Evolutionary conservation across 2,797 vertebrate species (phyloP).

Genomic region (Nothura maculosa): DNA sequence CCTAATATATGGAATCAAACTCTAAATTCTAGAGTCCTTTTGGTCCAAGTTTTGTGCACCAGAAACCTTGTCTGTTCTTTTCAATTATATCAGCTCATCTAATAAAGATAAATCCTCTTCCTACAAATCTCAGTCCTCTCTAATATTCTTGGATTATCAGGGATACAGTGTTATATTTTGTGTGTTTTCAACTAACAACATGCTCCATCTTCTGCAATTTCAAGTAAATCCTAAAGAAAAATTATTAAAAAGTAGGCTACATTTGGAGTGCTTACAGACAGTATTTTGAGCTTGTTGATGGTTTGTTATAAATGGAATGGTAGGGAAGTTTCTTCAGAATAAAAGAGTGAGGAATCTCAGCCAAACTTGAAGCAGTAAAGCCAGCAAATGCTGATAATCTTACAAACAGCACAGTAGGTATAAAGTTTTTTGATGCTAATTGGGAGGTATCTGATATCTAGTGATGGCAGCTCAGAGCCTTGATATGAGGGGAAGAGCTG

Average conservation of each 20-base stretch:
- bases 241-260: not conserved
- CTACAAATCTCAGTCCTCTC: not conserved
- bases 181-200: not conserved
- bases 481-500: not conserved
- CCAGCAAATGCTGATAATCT: not conserved
- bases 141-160: not conserved
- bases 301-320: not conserved
- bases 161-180: not conserved
- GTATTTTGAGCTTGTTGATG: not conserved
- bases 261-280: not conserved
- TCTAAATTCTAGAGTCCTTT: not conserved
- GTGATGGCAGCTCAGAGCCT: not conserved
- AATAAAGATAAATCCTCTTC: not conserved
- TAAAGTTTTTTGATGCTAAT: not conserved
- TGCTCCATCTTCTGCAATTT: not conserved
- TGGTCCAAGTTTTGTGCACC: not conserved
- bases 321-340: not conserved
- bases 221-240: conserved; percentile 16
- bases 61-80: not conserved
- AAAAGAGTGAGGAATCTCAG: not conserved
- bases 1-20: not conserved
- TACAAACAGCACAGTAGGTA: not conserved
- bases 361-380: not conserved
- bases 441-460: not conserved
- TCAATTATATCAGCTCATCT: not conserved